A percentile compares a stretch with the other conserved stretches of the same genome.
These are phyloP conservation scores for Sciurus niger DNA, from an alignment of 2,113 vertebrate species.

Conservation along the genomic window DNA sequence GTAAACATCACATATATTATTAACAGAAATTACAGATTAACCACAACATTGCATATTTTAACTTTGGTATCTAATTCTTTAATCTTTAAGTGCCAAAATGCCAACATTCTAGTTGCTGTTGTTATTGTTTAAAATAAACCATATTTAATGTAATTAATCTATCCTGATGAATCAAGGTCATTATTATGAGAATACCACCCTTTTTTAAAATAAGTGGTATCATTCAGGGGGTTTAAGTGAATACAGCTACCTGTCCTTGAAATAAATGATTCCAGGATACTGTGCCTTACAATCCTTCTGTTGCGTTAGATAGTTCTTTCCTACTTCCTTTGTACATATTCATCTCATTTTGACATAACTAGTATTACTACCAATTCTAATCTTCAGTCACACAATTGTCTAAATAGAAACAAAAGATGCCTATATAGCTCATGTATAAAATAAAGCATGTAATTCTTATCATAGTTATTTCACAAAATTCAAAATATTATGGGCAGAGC, in stretches of 20 bases:
- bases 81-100: conserved; percentile 22
- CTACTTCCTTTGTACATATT: background rate
- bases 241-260: background rate
- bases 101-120: background rate
- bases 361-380: conserved; percentile 31
- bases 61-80: conserved; percentile 1
- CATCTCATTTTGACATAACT: conserved; percentile 35
- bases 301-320: conserved; percentile 29
- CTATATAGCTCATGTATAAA: background rate
- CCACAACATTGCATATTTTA: conserved; percentile 29
- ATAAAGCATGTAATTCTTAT: background rate
- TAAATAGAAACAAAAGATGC: conserved; percentile 31
- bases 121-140: conserved; percentile 46
- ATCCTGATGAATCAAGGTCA: background rate
- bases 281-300: background rate
- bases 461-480: conserved; percentile 1
- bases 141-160: conserved; percentile 46
- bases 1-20: conserved; percentile 49
- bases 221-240: background rate
- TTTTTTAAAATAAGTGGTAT: conserved; percentile 28
- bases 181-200: background rate
- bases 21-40: conserved; percentile 52
- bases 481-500: background rate
- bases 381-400: background rate
- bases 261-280: conserved; percentile 32